Percentiles rank a stretch among this genome's conserved stretches.
Conservation (phyloP, 2,888 invertebrate species). For the Leptothorax acervorum region DNA sequence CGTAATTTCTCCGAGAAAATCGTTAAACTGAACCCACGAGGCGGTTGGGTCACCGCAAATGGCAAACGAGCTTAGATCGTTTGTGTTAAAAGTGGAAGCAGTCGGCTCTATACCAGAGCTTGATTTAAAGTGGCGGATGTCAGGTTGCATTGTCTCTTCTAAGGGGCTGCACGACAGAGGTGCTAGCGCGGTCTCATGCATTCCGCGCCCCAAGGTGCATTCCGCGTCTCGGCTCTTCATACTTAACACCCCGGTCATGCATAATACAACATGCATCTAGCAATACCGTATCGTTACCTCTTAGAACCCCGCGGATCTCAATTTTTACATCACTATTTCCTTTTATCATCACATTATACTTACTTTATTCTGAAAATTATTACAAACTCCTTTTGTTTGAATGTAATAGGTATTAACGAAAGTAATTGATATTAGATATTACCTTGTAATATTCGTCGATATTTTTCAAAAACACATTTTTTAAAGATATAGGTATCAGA, state of each 20-base stretch:
- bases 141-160: constrained; percentile 65
- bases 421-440: no score
- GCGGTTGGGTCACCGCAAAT: not conserved
- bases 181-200: constrained; percentile 37
- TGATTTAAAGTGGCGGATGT: constrained; percentile 62
- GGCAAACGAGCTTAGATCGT: constrained; percentile 30
- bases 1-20: not conserved
- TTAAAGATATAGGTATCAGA: not conserved
- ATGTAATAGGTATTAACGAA: not conserved
- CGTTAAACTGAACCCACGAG: not conserved
- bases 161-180: constrained; percentile 20
- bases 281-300: constrained; percentile 18
- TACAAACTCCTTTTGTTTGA: not conserved
- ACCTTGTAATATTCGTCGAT: not conserved
- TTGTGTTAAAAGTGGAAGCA: constrained; percentile 49
- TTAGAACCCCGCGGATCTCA: not conserved
- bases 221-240: constrained; percentile 39
- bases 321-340: not conserved
- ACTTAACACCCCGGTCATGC: constrained; percentile 64
- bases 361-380: not conserved
- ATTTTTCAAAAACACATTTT: not conserved
- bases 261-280: constrained; percentile 60
- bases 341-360: not conserved
- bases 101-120: constrained; percentile 15
- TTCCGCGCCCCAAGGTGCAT: constrained; percentile 54